phyloP scores from a whole-genome alignment of 1,140 invertebrate species.

The Piezodorus guildinii region DNA sequence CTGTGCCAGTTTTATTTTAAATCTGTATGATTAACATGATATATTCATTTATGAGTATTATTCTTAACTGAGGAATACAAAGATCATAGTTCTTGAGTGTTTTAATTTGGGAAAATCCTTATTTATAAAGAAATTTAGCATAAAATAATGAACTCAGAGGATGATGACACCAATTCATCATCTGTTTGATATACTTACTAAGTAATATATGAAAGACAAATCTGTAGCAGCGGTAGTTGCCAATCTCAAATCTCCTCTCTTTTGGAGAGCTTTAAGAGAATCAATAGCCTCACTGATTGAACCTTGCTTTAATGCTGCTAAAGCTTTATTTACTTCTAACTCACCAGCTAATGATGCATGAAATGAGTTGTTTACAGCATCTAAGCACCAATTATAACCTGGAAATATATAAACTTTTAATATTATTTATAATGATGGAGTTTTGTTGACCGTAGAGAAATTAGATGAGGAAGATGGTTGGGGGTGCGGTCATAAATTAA shows the following conservation, averaged over 20 bases:
- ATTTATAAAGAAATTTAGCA: no score
- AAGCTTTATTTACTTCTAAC: constrained; percentile 86
- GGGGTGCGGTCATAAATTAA: no score
- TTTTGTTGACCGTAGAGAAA: no score
- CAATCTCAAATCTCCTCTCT: constrained; percentile 66
- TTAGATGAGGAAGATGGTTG: no score
- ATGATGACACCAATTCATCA: neutral
- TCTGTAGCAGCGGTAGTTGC: constrained; percentile 78
- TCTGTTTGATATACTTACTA: constrained; percentile 42
- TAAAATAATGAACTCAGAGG: neutral
- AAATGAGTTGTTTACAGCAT: constrained; percentile 64
- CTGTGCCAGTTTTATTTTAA: no score
- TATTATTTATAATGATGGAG: no score
- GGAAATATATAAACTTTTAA: neutral
- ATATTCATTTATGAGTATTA: no score
- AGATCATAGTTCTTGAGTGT: no score
- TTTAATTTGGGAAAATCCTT: no score
- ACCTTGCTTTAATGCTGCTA: constrained; percentile 76
- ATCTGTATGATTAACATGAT: no score
- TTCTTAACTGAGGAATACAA: no score
- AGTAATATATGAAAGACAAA: constrained; percentile 77
- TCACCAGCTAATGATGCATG: constrained; percentile 71
- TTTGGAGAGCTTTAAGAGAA: constrained; percentile 80
- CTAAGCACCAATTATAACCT: constrained; percentile 63
- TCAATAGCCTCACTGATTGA: constrained; percentile 73